Percentiles rank a stretch among this genome's conserved stretches.
Conservation (phyloP, 2,113 vertebrate genomes). For the Syngnathus typhle region DNA sequence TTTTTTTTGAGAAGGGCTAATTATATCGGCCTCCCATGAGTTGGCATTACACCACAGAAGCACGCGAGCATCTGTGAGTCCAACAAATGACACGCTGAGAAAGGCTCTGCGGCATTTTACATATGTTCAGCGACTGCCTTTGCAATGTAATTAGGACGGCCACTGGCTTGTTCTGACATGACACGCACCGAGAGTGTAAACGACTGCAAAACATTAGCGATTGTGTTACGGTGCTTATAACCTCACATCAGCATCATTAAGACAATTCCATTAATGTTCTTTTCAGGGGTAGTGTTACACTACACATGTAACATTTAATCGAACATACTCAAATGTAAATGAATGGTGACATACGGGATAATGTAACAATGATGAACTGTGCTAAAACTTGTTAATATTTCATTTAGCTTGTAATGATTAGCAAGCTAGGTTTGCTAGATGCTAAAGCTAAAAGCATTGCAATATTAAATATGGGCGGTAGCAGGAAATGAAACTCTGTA, state of each 20-base stretch:
- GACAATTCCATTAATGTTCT: background rate
- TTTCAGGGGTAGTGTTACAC: background rate
- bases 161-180: constrained; percentile 36
- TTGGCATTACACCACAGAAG: constrained; percentile 47
- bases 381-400: no score
- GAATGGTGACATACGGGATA: no score
- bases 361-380: no score
- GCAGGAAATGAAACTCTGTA: constrained; percentile 20
- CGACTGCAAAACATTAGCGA: constrained; percentile 20
- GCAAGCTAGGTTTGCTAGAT: no score
- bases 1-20: constrained; percentile 44
- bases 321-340: background rate
- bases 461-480: constrained; percentile 1
- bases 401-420: no score
- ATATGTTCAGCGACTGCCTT: constrained; percentile 43
- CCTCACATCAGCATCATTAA: constrained; percentile 13
- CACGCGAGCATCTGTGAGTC: constrained; percentile 42
- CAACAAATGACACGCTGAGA: constrained; percentile 48
- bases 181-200: constrained; percentile 16
- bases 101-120: constrained; percentile 49
- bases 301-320: background rate
- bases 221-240: constrained; percentile 17
- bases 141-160: constrained; percentile 38
- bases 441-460: no score
- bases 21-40: constrained; percentile 51